phyloP scores from a whole-genome alignment of 2,797 vertebrate genomes.

The Neoniphon sammara region DNA sequence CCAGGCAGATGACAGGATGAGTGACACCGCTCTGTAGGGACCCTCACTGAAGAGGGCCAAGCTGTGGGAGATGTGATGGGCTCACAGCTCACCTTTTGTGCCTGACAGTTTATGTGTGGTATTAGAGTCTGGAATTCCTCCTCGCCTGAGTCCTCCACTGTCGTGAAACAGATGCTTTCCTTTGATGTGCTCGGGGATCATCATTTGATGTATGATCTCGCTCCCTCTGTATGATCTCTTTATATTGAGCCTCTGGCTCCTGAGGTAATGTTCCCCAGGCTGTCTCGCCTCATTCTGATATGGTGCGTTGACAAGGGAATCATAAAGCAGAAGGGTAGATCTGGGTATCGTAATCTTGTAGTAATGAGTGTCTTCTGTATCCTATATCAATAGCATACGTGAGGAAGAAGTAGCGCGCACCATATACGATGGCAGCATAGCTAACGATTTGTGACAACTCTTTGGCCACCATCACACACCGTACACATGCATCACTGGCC shows the following conservation, averaged over 20 bases:
- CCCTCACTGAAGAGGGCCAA: slow-evolving; percentile 11
- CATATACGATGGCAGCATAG: slow-evolving; percentile 34
- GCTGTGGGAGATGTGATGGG: slow-evolving; percentile 17
- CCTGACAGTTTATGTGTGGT: slow-evolving; percentile 29
- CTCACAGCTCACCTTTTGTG: slow-evolving; percentile 22
- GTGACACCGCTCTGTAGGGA: slow-evolving; percentile 24
- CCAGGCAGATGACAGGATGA: slow-evolving; percentile 16
- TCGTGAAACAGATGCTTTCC: slow-evolving; percentile 69
- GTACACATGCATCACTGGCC: slow-evolving; percentile 15
- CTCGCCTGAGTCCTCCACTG: slow-evolving; percentile 41
- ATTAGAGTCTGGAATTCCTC: slow-evolving; percentile 37
- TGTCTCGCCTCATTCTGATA: slow-evolving; percentile 64
- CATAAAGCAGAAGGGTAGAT: slow-evolving; percentile 55
- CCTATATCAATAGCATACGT: slow-evolving; percentile 45
- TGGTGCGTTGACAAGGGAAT: slow-evolving; percentile 45
- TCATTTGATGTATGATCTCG: slow-evolving; percentile 71
- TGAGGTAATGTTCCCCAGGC: slow-evolving; percentile 53
- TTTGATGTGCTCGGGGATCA: slow-evolving; percentile 72
- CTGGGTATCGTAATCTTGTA: slow-evolving; percentile 39
- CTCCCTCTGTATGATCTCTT: slow-evolving; percentile 58
- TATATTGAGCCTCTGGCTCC: slow-evolving; percentile 47
- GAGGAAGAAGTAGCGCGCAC: slow-evolving; percentile 24
- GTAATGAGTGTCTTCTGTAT: slow-evolving; percentile 54
- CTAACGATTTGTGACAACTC: slow-evolving; percentile 26
- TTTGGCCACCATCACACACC: slow-evolving; percentile 13